A percentile compares a stretch with the other conserved stretches of the same genome.
Evolutionary conservation across 2,113 vertebrate species (phyloP).

Genomic region (Lamprotornis superbus): DNA sequence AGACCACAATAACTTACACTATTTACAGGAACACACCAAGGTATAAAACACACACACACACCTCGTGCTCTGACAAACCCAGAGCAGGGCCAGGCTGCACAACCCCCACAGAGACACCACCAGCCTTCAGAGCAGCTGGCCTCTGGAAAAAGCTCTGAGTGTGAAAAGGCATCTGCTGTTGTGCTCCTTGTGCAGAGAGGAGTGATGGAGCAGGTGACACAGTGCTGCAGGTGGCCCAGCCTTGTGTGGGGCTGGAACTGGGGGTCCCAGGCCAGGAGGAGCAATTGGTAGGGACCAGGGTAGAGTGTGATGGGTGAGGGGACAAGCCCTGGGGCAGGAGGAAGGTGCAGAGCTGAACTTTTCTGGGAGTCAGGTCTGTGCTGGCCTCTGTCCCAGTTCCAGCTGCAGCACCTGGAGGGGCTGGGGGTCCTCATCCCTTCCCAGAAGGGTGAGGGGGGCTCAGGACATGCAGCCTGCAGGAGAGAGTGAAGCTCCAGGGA

Average conservation of each 20-base stretch:
- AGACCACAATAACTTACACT: constrained; percentile 69
- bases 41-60: constrained; percentile 48
- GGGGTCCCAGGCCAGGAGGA: background rate
- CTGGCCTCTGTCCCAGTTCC: background rate
- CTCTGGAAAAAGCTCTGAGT: background rate
- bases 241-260: background rate
- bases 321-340: background rate
- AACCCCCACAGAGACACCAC: background rate
- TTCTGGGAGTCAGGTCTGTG: background rate
- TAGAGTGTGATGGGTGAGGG: background rate
- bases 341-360: background rate
- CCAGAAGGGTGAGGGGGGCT: background rate
- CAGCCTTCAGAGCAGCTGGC: background rate
- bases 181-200: background rate
- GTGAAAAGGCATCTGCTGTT: constrained; percentile 39
- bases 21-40: constrained; percentile 62
- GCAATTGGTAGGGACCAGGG: background rate
- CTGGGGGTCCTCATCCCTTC: background rate
- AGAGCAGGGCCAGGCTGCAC: background rate
- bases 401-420: background rate
- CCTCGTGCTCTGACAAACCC: constrained; percentile 23
- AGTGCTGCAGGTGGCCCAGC: background rate
- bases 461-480: background rate
- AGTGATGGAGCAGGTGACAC: background rate
- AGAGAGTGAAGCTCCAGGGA: background rate